These are phyloP conservation scores for Acanthisitta chloris DNA, from an alignment of 2,113 vertebrate species.

Conservation along the genomic window DNA sequence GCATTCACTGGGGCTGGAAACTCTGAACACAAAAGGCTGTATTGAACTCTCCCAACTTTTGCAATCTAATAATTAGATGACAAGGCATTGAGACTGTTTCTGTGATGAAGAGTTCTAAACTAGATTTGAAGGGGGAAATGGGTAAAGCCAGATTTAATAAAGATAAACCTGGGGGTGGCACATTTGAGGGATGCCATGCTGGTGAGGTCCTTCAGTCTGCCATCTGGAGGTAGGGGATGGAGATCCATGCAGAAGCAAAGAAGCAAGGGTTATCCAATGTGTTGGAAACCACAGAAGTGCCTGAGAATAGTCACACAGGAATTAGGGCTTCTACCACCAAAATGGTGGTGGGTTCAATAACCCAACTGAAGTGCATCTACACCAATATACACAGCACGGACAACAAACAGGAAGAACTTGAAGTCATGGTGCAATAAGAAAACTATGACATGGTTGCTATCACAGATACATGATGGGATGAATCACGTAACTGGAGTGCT, in stretches of 20 bases:
- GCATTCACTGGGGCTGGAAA: not conserved
- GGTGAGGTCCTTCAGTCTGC: not conserved
- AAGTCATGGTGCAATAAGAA: not conserved
- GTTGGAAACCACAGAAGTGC: not conserved
- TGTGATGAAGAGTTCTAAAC: not conserved
- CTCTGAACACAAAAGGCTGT: not conserved
- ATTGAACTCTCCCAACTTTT: not conserved
- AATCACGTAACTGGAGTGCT: not conserved
- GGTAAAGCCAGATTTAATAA: not conserved
- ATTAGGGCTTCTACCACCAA: not conserved
- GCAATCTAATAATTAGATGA: not conserved
- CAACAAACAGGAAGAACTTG: not conserved
- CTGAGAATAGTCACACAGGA: not conserved
- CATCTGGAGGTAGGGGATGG: not conserved
- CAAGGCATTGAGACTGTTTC: not conserved
- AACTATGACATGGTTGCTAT: not conserved
- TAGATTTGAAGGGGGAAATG: not conserved
- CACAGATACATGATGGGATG: not conserved
- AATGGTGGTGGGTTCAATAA: not conserved
- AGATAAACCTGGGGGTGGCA: not conserved
- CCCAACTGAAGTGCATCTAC: not conserved
- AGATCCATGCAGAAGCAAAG: not conserved
- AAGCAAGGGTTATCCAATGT: not conserved
- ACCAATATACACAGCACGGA: not conserved
- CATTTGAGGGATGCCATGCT: not conserved